Evolutionary conservation across 37 sponge, comb jelly and placozoan genomes (phyloP).

Genomic region (Amphimedon queenslandica): DNA sequence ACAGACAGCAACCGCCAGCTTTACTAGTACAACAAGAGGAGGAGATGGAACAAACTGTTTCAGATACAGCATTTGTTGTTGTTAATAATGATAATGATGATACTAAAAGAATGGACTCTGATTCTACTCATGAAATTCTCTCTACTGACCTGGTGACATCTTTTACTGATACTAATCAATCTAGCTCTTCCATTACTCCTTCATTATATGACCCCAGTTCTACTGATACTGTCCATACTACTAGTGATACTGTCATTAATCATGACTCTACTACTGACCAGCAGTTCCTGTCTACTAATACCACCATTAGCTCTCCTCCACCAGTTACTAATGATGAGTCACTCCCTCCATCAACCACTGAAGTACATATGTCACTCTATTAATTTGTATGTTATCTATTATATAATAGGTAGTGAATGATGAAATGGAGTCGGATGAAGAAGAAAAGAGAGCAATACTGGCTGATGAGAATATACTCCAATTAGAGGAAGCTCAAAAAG

Average conservation of each 20-base stretch:
- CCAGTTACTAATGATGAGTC: no score
- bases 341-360: no score
- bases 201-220: no score
- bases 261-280: no score
- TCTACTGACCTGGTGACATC: no score
- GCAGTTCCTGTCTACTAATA: no score
- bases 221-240: no score
- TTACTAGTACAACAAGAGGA: neutral
- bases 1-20: neutral
- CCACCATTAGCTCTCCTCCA: no score
- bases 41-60: conserved; percentile 9
- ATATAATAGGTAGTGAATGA: neutral
- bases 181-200: no score
- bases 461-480: conserved; percentile 58
- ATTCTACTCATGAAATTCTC: neutral
- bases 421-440: conserved; percentile 46
- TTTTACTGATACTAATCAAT: no score
- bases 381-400: neutral
- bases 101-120: neutral
- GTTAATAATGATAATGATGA: neutral
- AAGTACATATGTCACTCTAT: no score
- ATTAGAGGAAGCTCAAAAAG: conserved; percentile 57
- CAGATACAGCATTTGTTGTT: neutral
- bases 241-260: no score
- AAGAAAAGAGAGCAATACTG: conserved; percentile 53